phyloP scores from a whole-genome alignment of 2,888 invertebrate genomes.

The Lymantria monacha region DNA sequence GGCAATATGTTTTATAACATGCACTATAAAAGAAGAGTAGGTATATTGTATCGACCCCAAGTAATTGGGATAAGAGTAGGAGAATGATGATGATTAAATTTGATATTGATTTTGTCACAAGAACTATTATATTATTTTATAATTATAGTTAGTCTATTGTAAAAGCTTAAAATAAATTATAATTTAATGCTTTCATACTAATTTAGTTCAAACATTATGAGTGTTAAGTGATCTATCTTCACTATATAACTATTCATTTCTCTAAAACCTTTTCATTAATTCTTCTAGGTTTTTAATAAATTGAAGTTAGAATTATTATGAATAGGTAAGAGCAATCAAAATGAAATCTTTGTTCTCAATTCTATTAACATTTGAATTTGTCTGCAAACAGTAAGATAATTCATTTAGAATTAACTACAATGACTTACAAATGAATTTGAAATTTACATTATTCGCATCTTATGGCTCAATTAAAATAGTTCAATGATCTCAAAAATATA shows the following conservation, averaged over 20 bases:
- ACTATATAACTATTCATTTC: neutral
- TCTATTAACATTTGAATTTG: conserved; percentile 18
- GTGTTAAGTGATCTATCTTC: neutral
- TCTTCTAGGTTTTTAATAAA: neutral
- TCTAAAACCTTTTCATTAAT: neutral
- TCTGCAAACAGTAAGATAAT: conserved; percentile 20
- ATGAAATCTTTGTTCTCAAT: conserved; percentile 18
- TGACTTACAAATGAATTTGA: conserved; percentile 15
- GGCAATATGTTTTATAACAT: too few relatives aligned
- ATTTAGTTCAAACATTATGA: too few relatives aligned
- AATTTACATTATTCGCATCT: conserved; percentile 8
- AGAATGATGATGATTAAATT: too few relatives aligned
- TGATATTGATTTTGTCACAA: too few relatives aligned
- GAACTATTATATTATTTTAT: too few relatives aligned
- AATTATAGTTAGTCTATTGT: too few relatives aligned
- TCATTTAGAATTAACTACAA: conserved; percentile 18
- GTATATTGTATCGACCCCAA: too few relatives aligned
- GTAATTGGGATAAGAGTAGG: too few relatives aligned
- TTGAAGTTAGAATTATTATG: neutral
- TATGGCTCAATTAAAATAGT: conserved; percentile 4
- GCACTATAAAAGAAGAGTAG: too few relatives aligned
- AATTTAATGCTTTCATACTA: too few relatives aligned
- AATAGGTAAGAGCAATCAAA: conserved; percentile 7
- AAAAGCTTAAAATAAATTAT: too few relatives aligned
- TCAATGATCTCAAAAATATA: neutral